Percentiles rank a stretch among this genome's conserved stretches.
phyloP scores from a whole-genome alignment of 1,140 invertebrate species.

The Meloidogyne exigua region DNA sequence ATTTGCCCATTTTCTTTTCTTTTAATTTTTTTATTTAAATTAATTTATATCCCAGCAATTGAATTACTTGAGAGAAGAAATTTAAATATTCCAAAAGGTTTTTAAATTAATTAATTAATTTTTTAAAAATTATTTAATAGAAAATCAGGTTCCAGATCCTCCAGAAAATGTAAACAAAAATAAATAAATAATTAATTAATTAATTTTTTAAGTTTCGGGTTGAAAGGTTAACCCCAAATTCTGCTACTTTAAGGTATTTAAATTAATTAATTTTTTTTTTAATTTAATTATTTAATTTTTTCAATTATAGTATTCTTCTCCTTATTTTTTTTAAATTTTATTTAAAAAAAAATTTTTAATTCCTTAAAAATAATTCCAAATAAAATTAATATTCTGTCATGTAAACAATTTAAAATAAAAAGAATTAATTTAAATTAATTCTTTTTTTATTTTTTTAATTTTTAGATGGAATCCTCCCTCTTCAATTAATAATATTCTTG shows the following conservation, averaged over 20 bases:
- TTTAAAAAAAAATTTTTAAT: too few relatives aligned
- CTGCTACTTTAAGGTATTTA: conserved; percentile 5
- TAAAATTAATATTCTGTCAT: too few relatives aligned
- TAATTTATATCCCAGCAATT: conserved; percentile 10
- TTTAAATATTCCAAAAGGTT: background rate
- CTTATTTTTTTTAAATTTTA: too few relatives aligned
- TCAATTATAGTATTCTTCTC: too few relatives aligned
- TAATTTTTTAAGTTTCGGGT: conserved; percentile 17
- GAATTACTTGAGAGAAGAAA: conserved; percentile 6
- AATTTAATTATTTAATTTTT: too few relatives aligned
- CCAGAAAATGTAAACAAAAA: conserved; percentile 15
- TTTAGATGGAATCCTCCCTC: conserved; percentile 49
- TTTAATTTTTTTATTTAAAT: conserved; percentile 1
- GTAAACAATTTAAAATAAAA: too few relatives aligned
- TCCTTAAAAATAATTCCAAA: too few relatives aligned
- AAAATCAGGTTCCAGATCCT: conserved; percentile 17
- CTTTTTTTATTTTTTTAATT: background rate
- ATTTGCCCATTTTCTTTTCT: background rate
- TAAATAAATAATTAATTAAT: background rate
- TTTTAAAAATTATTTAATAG: background rate
- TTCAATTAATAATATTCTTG: conserved; percentile 36
- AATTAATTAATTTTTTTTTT: background rate
- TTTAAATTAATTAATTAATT: background rate
- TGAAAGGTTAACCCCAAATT: conserved; percentile 6
- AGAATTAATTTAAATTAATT: too few relatives aligned